These are phyloP conservation scores for Drosophila differens DNA, from an alignment of 2,888 invertebrate species.

Conservation along the genomic window DNA sequence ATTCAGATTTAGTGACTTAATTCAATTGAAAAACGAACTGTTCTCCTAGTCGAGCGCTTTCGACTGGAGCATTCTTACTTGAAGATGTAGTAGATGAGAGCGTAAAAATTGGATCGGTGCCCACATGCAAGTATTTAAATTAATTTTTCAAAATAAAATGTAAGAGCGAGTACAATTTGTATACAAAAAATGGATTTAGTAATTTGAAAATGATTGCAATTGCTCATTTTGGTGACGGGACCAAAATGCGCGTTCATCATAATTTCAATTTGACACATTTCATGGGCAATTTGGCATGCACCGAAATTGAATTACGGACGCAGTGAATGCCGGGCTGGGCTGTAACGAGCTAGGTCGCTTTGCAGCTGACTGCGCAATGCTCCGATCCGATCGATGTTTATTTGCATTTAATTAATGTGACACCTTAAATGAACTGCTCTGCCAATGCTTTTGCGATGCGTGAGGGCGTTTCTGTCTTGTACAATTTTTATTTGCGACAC, in stretches of 20 bases:
- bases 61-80: background rate
- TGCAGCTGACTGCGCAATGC: background rate
- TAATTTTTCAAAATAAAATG: background rate
- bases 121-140: background rate
- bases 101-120: background rate
- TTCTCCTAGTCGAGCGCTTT: background rate
- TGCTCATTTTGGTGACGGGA: constrained; percentile 23
- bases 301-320: constrained; percentile 48
- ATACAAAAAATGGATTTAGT: background rate
- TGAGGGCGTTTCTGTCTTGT: constrained; percentile 57
- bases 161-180: background rate
- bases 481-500: constrained; percentile 74
- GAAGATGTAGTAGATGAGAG: background rate
- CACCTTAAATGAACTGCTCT: constrained; percentile 72
- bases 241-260: constrained; percentile 46
- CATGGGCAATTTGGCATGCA: constrained; percentile 53
- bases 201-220: constrained; percentile 24
- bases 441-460: constrained; percentile 19
- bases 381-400: constrained; percentile 61
- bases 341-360: background rate
- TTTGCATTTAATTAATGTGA: constrained; percentile 78
- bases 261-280: constrained; percentile 62
- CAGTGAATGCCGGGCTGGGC: background rate
- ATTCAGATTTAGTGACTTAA: background rate
- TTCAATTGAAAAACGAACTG: background rate